Percentiles rank a stretch among this genome's conserved stretches.
phyloP scores from a whole-genome alignment of 2,113 vertebrate genomes.

The Erinaceus europaeus region DNA sequence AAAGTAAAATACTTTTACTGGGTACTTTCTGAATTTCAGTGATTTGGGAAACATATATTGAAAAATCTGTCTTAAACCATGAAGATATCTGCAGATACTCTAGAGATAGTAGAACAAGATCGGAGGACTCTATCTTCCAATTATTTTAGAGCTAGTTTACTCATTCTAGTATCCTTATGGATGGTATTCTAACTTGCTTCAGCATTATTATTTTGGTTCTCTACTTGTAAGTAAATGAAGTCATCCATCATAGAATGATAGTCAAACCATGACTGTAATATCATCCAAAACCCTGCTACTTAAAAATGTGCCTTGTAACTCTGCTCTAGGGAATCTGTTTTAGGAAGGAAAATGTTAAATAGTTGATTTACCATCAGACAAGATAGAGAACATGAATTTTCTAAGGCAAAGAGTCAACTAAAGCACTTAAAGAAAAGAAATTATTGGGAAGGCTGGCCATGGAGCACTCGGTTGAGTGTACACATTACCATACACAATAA shows the following conservation, averaged over 20 bases:
- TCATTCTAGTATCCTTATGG: not conserved
- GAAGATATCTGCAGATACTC: not conserved
- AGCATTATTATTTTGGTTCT: not conserved
- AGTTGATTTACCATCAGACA: not conserved
- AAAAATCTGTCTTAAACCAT: not conserved
- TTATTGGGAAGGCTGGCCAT: too few relatives aligned
- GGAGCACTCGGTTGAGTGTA: too few relatives aligned
- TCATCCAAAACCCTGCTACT: not conserved
- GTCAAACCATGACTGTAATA: not conserved
- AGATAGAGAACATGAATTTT: not conserved
- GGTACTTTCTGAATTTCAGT: not conserved
- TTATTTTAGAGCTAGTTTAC: not conserved
- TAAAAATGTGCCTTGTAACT: not conserved
- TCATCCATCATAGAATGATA: not conserved
- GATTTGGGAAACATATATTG: not conserved
- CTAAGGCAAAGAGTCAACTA: not conserved
- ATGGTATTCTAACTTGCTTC: not conserved
- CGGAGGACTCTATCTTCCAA: not conserved
- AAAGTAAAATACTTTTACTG: not conserved
- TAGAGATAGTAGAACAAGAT: not conserved
- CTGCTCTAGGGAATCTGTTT: not conserved
- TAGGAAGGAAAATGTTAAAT: not conserved
- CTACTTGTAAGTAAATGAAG: not conserved
- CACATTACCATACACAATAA: too few relatives aligned
- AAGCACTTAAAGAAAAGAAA: not conserved